These are phyloP conservation scores for Platycheirus albimanus DNA, from an alignment of 2,888 invertebrate genomes.

Conservation along the genomic window DNA sequence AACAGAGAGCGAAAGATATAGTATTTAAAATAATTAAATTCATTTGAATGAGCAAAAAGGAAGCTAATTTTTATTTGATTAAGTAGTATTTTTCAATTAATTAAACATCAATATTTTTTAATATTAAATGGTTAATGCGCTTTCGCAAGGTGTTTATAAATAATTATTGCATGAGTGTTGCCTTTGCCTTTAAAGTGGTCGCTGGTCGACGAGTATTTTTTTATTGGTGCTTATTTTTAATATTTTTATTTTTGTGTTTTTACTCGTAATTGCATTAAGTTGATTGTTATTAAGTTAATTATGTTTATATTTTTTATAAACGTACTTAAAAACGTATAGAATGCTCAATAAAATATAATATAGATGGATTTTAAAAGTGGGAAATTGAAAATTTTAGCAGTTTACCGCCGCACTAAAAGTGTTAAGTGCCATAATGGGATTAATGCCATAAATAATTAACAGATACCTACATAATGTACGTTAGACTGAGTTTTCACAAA, in stretches of 20 bases:
- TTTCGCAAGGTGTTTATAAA: constrained; percentile 4
- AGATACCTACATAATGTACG: no score
- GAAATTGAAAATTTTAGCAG: background rate
- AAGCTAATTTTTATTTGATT: constrained; percentile 18
- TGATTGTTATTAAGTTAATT: constrained; percentile 12
- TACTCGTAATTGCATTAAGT: background rate
- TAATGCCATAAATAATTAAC: background rate
- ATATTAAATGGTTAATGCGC: constrained; percentile 22
- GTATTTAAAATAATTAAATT: constrained; percentile 28
- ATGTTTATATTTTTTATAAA: background rate
- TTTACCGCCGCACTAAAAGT: constrained; percentile 2
- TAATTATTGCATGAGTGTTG: background rate
- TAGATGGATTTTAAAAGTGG: constrained; percentile 7
- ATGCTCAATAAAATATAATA: constrained; percentile 1
- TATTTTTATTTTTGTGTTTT: background rate
- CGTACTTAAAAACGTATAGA: no score
- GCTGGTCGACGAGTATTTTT: background rate
- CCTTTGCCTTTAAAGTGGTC: no score
- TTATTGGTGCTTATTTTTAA: background rate
- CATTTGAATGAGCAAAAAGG: constrained; percentile 12
- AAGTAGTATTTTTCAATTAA: constrained; percentile 28
- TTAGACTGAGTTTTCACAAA: no score
- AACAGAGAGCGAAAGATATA: no score
- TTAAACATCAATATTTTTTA: constrained; percentile 32
- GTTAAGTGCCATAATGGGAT: constrained; percentile 1